Conservation (phyloP, 2,888 invertebrate genomes). For the Tricholauxania praeusta region DNA sequence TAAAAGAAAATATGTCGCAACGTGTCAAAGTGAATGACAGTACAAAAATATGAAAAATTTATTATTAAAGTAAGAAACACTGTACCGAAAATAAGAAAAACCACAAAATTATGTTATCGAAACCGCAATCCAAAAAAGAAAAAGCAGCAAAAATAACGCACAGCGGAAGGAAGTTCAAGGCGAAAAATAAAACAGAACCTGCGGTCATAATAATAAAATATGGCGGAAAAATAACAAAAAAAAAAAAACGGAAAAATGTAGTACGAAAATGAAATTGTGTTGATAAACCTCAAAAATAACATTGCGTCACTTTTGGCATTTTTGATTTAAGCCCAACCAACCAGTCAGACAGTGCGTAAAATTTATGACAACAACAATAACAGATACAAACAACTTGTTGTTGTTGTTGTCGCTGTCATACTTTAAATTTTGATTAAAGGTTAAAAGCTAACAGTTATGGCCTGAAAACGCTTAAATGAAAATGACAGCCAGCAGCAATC, state of each 20-base stretch:
- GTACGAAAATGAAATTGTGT: constrained; percentile 35
- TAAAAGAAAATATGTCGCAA: constrained; percentile 9
- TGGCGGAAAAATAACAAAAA: constrained; percentile 27
- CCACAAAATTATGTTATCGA: constrained; percentile 1
- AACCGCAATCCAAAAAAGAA: constrained; percentile 13
- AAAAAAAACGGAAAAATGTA: constrained; percentile 52
- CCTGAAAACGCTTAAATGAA: constrained; percentile 20
- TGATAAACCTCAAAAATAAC: constrained; percentile 6
- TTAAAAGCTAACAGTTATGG: constrained; percentile 37
- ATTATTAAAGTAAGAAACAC: constrained; percentile 1
- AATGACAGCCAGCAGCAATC: constrained; percentile 13
- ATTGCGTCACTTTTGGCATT: constrained; percentile 29
- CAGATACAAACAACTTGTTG: background rate
- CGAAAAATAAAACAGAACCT: constrained; percentile 45
- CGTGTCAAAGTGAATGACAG: constrained; percentile 13
- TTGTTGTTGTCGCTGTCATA: background rate
- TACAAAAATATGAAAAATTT: constrained; percentile 4
- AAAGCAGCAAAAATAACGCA: background rate
- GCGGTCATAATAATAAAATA: constrained; percentile 42
- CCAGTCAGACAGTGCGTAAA: constrained; percentile 29
- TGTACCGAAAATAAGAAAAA: background rate
- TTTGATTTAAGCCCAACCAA: constrained; percentile 25
- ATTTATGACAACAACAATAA: constrained; percentile 38
- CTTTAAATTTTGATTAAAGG: constrained; percentile 22
- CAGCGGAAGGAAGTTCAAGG: constrained; percentile 26